Percentiles rank a stretch among this genome's conserved stretches.
These are phyloP conservation scores for Nymphicus hollandicus DNA, from an alignment of 2,113 vertebrate species.

Conservation along the genomic window DNA sequence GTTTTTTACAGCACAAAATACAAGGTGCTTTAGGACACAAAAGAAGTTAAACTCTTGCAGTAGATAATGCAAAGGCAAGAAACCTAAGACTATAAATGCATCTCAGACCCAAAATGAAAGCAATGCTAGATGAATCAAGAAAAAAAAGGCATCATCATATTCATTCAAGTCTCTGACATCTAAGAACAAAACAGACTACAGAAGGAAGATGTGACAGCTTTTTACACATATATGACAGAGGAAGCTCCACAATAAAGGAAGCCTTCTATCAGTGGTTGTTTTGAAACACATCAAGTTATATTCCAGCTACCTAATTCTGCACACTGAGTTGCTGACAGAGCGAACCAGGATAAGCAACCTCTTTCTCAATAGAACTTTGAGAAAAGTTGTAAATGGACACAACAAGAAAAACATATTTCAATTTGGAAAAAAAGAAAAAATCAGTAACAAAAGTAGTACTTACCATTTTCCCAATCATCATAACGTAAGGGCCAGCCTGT, in stretches of 20 bases:
- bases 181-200: neutral
- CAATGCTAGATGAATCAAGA: neutral
- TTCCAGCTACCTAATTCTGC: neutral
- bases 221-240: neutral
- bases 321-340: neutral
- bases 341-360: neutral
- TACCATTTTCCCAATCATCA: slow-evolving; percentile 99
- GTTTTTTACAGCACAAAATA: neutral
- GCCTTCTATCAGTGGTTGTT: neutral
- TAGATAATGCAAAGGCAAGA: neutral
- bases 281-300: neutral
- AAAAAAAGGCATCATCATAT: neutral
- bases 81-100: neutral
- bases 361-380: neutral
- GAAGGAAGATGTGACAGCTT: neutral
- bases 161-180: neutral
- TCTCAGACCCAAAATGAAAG: neutral
- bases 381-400: neutral
- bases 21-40: neutral
- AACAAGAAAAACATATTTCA: neutral
- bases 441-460: slow-evolving; percentile 52
- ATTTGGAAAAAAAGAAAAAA: too few relatives aligned
- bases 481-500: slow-evolving; percentile 97
- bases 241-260: neutral
- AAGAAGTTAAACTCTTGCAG: neutral